Evolutionary conservation across 2,888 invertebrate species (phyloP).

Genomic region (Drosophila conformis): DNA sequence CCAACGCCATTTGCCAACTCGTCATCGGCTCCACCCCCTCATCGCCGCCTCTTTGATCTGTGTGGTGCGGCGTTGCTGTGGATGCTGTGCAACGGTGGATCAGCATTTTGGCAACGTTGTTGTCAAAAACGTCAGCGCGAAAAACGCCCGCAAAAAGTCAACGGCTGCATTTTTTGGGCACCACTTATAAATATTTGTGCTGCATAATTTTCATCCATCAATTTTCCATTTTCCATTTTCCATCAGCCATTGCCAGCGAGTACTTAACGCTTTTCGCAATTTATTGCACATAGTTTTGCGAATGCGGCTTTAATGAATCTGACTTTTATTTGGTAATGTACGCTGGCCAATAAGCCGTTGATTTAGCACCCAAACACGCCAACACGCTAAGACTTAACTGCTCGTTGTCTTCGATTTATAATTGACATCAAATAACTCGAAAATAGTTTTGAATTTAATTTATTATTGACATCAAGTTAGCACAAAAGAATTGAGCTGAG

Average conservation of each 20-base stretch:
- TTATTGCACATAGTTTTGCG: conserved; percentile 19
- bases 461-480: background rate
- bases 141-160: conserved; percentile 13
- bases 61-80: background rate
- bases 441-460: background rate
- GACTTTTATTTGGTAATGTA: conserved; percentile 23
- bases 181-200: conserved; percentile 25
- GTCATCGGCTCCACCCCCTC: conserved; percentile 25
- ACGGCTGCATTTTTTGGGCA: background rate
- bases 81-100: conserved; percentile 3
- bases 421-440: conserved; percentile 2
- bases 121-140: conserved; percentile 29
- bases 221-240: background rate
- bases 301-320: conserved; percentile 27
- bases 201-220: conserved; percentile 20
- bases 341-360: conserved; percentile 10
- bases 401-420: conserved; percentile 9
- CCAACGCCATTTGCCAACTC: conserved; percentile 46
- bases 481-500: background rate
- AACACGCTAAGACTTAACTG: background rate
- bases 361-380: background rate
- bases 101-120: conserved; percentile 37
- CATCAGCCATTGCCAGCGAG: conserved; percentile 3
- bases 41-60: background rate
- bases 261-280: conserved; percentile 28